Evolutionary conservation across 1,140 invertebrate species (phyloP).

Genomic region (Papilio dardanus): DNA sequence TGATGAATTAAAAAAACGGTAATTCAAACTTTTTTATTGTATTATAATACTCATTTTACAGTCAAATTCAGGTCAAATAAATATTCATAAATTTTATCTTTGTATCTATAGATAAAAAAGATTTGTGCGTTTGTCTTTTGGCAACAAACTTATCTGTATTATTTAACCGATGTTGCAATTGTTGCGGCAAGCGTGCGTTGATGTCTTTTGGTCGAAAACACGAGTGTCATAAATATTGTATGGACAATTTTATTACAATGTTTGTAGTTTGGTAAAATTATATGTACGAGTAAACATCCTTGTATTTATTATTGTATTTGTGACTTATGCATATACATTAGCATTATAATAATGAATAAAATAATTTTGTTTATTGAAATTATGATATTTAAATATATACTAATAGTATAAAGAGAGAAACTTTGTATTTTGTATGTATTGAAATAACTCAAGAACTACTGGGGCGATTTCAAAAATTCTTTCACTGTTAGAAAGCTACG

Average conservation of each 20-base stretch:
- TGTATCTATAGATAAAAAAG: slow-evolving; percentile 7
- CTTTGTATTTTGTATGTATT: too few species aligned
- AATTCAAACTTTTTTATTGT: too few species aligned
- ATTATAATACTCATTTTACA: neutral
- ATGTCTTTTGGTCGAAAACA: slow-evolving; percentile 53
- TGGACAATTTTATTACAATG: neutral
- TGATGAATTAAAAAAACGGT: too few species aligned
- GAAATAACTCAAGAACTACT: too few species aligned
- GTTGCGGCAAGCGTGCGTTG: slow-evolving; percentile 47
- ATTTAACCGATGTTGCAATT: slow-evolving; percentile 30
- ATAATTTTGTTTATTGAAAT: neutral
- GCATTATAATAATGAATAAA: too few species aligned
- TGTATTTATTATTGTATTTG: neutral
- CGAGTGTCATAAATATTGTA: neutral
- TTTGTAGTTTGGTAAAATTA: too few species aligned
- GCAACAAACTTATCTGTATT: slow-evolving; percentile 22
- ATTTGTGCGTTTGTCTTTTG: slow-evolving; percentile 8
- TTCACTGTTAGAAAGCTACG: too few species aligned
- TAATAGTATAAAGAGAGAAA: too few species aligned
- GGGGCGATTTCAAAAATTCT: too few species aligned
- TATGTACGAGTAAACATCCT: too few species aligned
- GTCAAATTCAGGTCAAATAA: slow-evolving; percentile 20
- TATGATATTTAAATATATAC: neutral
- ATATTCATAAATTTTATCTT: neutral
- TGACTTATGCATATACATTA: neutral